These are phyloP conservation scores for Alligator mississippiensis DNA, from an alignment of 2,113 vertebrate species.

Conservation along the genomic window DNA sequence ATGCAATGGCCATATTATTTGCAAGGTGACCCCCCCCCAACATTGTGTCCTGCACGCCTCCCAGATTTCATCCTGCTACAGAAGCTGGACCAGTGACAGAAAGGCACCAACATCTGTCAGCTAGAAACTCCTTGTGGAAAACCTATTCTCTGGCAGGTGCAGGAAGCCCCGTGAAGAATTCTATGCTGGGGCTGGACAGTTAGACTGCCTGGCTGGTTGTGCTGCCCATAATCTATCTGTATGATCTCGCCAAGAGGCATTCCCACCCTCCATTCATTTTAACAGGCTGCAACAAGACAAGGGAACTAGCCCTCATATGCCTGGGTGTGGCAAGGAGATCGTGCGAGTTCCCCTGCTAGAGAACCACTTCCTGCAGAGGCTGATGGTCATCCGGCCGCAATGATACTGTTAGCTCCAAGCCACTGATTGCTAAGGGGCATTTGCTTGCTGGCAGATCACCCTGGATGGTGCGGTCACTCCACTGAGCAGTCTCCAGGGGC, in stretches of 20 bases:
- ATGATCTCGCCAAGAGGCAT: not conserved
- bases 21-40: not conserved
- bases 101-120: too few species aligned
- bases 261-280: not conserved
- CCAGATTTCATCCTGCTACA: not conserved
- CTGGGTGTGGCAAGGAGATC: too few species aligned
- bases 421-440: not conserved
- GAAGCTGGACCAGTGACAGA: too few species aligned
- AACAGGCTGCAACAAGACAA: not conserved
- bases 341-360: too few species aligned
- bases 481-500: not conserved
- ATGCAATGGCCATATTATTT: not conserved
- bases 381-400: not conserved
- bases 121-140: too few species aligned
- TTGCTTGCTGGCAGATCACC: not conserved
- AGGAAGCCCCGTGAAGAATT: not conserved
- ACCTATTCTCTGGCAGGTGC: too few species aligned
- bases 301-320: too few species aligned
- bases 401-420: not conserved
- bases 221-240: not conserved
- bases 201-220: not conserved
- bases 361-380: not conserved
- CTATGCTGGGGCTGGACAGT: too few species aligned
- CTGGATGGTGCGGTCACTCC: not conserved
- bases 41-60: not conserved